Evolutionary conservation across 2,113 vertebrate species (phyloP).

Genomic region (Eptesicus fuscus): DNA sequence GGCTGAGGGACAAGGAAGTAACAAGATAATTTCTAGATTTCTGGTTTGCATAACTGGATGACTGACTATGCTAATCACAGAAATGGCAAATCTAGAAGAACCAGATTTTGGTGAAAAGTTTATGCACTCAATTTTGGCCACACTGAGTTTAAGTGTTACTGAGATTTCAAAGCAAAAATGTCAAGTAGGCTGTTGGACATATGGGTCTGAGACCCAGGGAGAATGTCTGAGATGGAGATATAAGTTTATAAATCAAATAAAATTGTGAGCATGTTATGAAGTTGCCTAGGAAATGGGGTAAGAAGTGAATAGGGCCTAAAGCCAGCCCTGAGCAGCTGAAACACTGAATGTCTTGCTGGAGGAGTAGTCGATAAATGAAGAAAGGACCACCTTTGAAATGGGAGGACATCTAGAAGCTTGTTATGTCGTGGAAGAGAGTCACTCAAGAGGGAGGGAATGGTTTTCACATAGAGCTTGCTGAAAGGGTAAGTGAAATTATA

Average conservation of each 20-base stretch:
- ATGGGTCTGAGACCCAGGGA: not conserved
- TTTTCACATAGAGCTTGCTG: not conserved
- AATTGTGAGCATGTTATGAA: not conserved
- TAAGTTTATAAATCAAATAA: not conserved
- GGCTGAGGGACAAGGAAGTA: not conserved
- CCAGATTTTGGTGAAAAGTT: not conserved
- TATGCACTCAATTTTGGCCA: not conserved
- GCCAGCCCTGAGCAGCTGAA: not conserved
- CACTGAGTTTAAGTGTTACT: not conserved
- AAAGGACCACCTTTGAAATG: not conserved
- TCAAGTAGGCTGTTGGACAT: not conserved
- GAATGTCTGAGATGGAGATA: not conserved
- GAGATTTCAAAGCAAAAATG: constrained; percentile 26
- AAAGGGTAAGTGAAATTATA: not conserved
- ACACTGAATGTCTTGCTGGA: not conserved
- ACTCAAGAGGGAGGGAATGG: not conserved
- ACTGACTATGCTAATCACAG: not conserved
- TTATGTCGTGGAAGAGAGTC: not conserved
- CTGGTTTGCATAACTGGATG: not conserved
- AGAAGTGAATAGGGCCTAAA: not conserved
- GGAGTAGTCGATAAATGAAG: not conserved
- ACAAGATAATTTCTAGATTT: not conserved
- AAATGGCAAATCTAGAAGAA: not conserved
- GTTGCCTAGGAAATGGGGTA: not conserved
- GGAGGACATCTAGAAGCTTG: not conserved